Conservation (phyloP, 64 coral and sea anemone species). For the Acropora yongei region DNA sequence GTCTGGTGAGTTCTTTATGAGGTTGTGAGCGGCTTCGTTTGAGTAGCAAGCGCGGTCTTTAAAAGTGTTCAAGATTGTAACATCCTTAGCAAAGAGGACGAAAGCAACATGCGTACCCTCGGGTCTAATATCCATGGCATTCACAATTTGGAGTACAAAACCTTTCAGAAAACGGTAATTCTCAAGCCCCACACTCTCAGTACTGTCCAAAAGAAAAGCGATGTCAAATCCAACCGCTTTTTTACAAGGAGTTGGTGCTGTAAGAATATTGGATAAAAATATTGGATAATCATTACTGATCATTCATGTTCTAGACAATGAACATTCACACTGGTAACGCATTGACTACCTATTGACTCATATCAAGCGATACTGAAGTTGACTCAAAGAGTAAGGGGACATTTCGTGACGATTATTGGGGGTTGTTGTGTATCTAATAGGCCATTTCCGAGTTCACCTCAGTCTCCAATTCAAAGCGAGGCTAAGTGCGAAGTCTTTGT, state of each 20-base stretch:
- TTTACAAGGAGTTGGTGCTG: conserved; percentile 3
- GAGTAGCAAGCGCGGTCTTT: background rate
- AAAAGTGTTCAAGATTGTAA: background rate
- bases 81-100: background rate
- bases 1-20: background rate
- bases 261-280: background rate
- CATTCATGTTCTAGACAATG: background rate
- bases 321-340: background rate
- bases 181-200: background rate
- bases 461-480: no score
- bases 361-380: no score
- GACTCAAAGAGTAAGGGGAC: no score
- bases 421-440: no score
- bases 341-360: no score
- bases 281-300: background rate
- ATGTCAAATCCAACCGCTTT: background rate
- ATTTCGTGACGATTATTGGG: no score
- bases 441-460: no score
- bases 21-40: background rate
- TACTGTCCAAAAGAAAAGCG: conserved; percentile 17
- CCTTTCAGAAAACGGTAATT: background rate
- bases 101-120: background rate
- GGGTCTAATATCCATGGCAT: background rate
- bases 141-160: background rate
- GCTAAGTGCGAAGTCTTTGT: no score